Percentiles rank a stretch among this genome's conserved stretches.
Conservation (phyloP, 2,888 invertebrate species). For the Patella depressa region DNA sequence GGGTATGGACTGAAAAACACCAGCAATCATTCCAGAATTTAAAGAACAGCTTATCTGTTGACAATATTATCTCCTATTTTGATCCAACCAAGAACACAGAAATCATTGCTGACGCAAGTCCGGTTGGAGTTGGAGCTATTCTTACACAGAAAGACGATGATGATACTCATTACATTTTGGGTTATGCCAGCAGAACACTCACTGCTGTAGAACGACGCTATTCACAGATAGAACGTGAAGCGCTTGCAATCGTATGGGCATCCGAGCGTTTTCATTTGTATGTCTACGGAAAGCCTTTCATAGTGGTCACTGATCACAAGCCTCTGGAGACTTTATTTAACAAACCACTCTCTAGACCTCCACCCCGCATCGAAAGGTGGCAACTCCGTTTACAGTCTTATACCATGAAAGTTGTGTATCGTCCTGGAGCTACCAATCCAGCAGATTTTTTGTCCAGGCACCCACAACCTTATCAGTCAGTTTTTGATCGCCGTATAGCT, state of each 20-base stretch:
- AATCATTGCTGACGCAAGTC: conserved; percentile 44
- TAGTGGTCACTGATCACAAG: conserved; percentile 53
- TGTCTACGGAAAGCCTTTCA: conserved; percentile 48
- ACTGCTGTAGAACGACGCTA: conserved; percentile 45
- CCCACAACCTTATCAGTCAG: conserved; percentile 30
- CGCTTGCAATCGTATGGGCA: conserved; percentile 50
- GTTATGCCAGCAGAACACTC: conserved; percentile 44
- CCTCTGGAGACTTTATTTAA: conserved; percentile 50
- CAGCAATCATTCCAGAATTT: conserved; percentile 35
- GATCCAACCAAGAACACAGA: conserved; percentile 32
- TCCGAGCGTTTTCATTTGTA: conserved; percentile 56
- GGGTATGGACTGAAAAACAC: conserved; percentile 31
- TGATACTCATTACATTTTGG: conserved; percentile 32
- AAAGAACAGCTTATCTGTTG: conserved; percentile 30
- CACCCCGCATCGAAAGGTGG: conserved; percentile 41
- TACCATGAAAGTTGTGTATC: conserved; percentile 33
- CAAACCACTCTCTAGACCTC: conserved; percentile 39
- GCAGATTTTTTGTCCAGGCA: conserved; percentile 45
- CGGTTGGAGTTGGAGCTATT: conserved; percentile 43
- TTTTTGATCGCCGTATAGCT: conserved; percentile 3
- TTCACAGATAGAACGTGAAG: conserved; percentile 52
- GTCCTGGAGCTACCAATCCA: conserved; percentile 42
- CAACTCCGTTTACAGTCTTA: conserved; percentile 35
- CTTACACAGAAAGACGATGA: conserved; percentile 35
- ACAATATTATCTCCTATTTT: conserved; percentile 40